Conservation (phyloP, 2,888 invertebrate species). For the Zhuqinia jingwanae region DNA sequence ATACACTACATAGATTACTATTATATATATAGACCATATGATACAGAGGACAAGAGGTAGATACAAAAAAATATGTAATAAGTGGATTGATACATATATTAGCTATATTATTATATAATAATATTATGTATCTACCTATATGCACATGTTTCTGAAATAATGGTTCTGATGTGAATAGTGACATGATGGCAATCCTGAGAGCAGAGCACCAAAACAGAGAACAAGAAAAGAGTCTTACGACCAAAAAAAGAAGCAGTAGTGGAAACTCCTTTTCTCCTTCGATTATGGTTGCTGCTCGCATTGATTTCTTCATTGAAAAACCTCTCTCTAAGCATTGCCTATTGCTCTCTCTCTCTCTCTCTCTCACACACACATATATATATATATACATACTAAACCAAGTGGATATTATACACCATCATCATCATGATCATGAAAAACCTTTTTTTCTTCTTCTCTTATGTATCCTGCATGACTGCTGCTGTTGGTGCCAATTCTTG, state of each 20-base stretch:
- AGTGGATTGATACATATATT: neutral
- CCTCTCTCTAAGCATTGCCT: neutral
- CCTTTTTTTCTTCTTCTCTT: slow-evolving; percentile 33
- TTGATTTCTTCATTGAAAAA: slow-evolving; percentile 40
- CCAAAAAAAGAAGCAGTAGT: neutral
- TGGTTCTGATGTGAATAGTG: slow-evolving; percentile 17
- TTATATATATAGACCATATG: neutral
- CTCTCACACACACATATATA: neutral
- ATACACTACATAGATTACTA: neutral
- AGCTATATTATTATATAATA: neutral
- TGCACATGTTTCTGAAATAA: slow-evolving; percentile 7
- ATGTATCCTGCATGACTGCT: no score
- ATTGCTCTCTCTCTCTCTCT: neutral
- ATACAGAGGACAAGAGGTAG: slow-evolving; percentile 14
- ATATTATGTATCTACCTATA: neutral
- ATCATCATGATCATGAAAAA: neutral
- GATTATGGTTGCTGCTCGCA: neutral
- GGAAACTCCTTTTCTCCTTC: slow-evolving; percentile 7
- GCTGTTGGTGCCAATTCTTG: slow-evolving; percentile 49
- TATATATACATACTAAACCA: no score
- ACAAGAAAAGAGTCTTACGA: slow-evolving; percentile 39
- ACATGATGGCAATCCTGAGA: slow-evolving; percentile 50
- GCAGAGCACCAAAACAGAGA: slow-evolving; percentile 30
- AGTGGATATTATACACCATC: neutral
- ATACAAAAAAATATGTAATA: neutral